Conservation (phyloP, 2,113 vertebrate species). For the Aviceda subcristata region DNA sequence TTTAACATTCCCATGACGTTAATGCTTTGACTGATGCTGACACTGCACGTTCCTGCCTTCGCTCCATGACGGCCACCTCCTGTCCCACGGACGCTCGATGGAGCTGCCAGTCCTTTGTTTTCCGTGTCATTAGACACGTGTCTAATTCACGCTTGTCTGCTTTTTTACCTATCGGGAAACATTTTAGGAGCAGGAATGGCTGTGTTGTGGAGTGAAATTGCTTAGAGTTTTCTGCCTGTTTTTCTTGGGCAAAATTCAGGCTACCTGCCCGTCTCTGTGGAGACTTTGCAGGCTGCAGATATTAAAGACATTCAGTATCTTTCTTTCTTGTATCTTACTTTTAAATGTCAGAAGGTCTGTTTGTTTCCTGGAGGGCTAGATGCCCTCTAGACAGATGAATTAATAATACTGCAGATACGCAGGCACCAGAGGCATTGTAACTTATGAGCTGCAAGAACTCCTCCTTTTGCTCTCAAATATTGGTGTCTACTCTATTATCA, state of each 20-base stretch:
- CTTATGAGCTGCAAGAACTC: not conserved
- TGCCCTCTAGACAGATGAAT: not conserved
- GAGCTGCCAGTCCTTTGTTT: not conserved
- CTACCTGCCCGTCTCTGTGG: not conserved
- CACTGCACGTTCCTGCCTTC: not conserved
- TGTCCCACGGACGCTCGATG: fast-evolving
- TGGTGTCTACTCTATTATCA: not conserved
- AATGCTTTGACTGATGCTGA: fast-evolving
- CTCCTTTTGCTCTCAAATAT: not conserved
- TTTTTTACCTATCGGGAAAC: not conserved
- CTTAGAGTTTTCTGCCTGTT: not conserved
- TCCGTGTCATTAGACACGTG: not conserved
- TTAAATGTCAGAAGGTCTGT: not conserved
- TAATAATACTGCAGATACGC: not conserved
- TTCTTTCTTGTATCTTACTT: not conserved
- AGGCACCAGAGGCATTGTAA: not conserved
- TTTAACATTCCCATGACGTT: not conserved
- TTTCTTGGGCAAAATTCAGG: not conserved
- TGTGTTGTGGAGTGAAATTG: not conserved
- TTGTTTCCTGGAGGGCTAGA: not conserved
- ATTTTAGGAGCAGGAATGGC: not conserved
- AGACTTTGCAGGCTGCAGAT: not conserved
- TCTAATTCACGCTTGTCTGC: not conserved
- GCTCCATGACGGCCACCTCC: not conserved
- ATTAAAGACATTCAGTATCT: not conserved